Evolutionary conservation across 2,113 vertebrate species (phyloP), one percentile per base, ranked within the genome.

Genomic region (Triplophysa tibetana): DNA sequence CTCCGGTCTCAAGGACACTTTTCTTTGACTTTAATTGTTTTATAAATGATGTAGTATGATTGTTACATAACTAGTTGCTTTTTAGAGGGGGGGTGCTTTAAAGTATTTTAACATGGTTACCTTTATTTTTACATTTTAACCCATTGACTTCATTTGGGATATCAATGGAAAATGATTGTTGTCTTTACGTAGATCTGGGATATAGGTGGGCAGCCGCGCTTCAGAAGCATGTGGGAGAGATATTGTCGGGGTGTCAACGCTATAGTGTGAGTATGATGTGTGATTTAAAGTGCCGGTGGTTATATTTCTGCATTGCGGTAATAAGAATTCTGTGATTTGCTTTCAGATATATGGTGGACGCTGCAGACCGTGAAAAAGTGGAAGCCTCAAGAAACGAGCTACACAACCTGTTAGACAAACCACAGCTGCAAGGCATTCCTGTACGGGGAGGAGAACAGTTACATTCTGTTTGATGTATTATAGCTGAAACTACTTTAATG

Each of bases 171-270:
- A 48, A 60, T 62, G 7, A 41, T 14, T 60, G 67, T 24, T 63
- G 68, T 60, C 26, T 48, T 54, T 66, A 23, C 48, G 13, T 67
- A 99, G 98, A 98, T 99, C 75, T 99, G 98, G 98, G 98, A 99
- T 90, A 99, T 99, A 86, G 98, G 98, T 82, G 98, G 98, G 83
- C 98, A 99, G 77, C 97, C 98, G 17, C 95, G 98, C 70, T 99
- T 99, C 93, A 94, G 98, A 86, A 99, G 97, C 93, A 99, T 99
- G 98, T 99, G 98, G 98, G 98, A 99, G 80, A 94, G 97, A 56
- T 99, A 99, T 79, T 99, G 98, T 88, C 88, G 98, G 89, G 98
- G 98, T 75, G 98, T 99, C 83, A 99, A 99, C 74, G 97, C 98
- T 41, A 98, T 99, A 82, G 97, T 99, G 98, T 99, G 91, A 97